Percentiles rank a stretch among this genome's conserved stretches.
Conservation (phyloP, 2,888 invertebrate genomes). For the Papilio protenor region DNA sequence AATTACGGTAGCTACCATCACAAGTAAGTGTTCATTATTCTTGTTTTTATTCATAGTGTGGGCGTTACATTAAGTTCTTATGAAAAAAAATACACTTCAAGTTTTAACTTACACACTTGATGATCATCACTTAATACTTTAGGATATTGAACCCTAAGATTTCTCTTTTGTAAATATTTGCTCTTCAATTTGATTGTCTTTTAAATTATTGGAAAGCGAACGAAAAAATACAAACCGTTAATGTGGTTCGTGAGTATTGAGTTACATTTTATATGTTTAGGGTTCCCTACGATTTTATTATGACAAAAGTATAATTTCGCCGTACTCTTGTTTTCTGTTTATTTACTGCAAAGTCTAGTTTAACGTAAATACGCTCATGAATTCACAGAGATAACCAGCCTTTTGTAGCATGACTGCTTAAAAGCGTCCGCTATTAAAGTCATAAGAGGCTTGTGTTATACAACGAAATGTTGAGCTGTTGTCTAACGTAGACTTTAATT, state of each 20-base stretch:
- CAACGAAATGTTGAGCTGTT: background rate
- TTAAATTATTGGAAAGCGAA: slow-evolving; percentile 37
- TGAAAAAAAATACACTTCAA: background rate
- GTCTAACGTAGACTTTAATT: background rate
- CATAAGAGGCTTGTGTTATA: slow-evolving; percentile 3
- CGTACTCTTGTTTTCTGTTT: slow-evolving; percentile 2
- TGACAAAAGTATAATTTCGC: background rate
- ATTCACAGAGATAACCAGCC: slow-evolving; percentile 19
- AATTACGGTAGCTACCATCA: slow-evolving; percentile 15
- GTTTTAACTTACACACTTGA: slow-evolving; percentile 8
- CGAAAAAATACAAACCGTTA: slow-evolving; percentile 24
- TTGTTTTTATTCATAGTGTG: background rate
- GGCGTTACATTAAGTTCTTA: background rate
- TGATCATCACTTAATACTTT: slow-evolving; percentile 28
- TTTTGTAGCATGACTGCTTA: slow-evolving; percentile 16
- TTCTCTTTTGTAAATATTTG: slow-evolving; percentile 36
- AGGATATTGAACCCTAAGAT: slow-evolving; percentile 27
- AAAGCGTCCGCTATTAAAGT: slow-evolving; percentile 21
- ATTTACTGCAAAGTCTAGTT: background rate
- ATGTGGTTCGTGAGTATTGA: slow-evolving; percentile 22
- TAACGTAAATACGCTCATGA: slow-evolving; percentile 11
- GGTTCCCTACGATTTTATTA: slow-evolving; percentile 5
- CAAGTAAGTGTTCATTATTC: background rate
- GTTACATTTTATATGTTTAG: slow-evolving; percentile 13
- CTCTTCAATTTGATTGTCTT: slow-evolving; percentile 32